These are phyloP conservation scores for Eueremaeus valkanovi DNA, from an alignment of 2,888 invertebrate genomes.

Conservation along the genomic window DNA sequence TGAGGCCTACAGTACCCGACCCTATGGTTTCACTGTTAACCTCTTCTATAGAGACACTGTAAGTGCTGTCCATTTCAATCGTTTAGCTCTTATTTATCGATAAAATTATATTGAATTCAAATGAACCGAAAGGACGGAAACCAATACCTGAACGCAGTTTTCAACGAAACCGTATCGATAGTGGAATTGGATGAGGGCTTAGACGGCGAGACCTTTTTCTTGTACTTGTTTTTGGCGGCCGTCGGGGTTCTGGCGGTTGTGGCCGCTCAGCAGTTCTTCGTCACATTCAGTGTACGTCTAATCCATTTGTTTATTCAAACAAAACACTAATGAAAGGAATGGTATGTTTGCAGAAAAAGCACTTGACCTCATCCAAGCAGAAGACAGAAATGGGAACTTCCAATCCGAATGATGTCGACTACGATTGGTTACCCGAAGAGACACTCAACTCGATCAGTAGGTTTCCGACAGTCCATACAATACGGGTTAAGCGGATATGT, in stretches of 20 bases:
- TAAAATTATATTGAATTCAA: conserved; percentile 5
- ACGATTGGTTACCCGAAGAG: conserved; percentile 95
- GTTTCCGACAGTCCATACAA: too few relatives aligned
- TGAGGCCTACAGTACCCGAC: conserved; percentile 93
- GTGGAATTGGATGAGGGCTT: conserved; percentile 93
- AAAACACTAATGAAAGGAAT: conserved; percentile 8
- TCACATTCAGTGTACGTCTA: conserved; percentile 65
- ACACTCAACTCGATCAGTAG: conserved; percentile 73
- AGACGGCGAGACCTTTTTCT: conserved; percentile 97
- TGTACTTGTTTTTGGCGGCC: conserved; percentile 90
- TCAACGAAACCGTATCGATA: conserved; percentile 94
- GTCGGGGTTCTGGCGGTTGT: conserved; percentile 79
- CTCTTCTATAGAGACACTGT: conserved; percentile 81
- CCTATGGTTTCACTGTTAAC: conserved; percentile 90
- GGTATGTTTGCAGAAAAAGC: conserved; percentile 50
- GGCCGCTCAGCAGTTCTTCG: conserved; percentile 73
- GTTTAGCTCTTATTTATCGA: too few relatives aligned
- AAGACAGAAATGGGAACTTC: conserved; percentile 83
- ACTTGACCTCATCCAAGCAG: conserved; percentile 44
- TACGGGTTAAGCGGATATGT: too few relatives aligned
- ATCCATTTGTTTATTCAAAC: background rate
- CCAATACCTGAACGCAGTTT: conserved; percentile 53
- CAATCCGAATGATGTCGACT: conserved; percentile 86
- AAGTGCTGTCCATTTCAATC: conserved; percentile 50
- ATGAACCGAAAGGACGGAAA: conserved; percentile 38